Conservation (phyloP, 2,888 invertebrate genomes). For the Dysmachus trigonus region DNA sequence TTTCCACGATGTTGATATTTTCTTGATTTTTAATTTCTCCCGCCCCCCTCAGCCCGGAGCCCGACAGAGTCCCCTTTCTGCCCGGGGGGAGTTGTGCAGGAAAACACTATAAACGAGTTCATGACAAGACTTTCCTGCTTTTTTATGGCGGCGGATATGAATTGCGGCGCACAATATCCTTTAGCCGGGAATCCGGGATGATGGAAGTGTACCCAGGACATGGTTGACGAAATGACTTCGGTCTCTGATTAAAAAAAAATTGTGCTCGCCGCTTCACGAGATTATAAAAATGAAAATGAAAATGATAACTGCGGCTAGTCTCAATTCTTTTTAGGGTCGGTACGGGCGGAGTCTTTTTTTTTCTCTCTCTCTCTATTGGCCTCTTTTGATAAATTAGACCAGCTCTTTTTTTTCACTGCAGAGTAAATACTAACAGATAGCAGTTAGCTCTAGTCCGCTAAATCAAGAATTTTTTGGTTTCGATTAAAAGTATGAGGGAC, state of each 20-base stretch:
- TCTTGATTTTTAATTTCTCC: constrained; percentile 23
- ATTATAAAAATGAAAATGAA: not conserved
- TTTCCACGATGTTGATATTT: not conserved
- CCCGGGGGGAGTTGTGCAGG: not conserved
- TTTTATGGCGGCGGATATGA: not conserved
- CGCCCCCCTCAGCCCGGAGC: not conserved
- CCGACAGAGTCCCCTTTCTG: not conserved
- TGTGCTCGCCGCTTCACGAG: not conserved
- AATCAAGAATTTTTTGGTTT: not conserved
- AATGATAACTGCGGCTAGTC: not conserved
- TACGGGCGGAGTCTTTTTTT: not conserved
- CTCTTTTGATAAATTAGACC: not conserved
- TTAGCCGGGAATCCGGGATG: not conserved
- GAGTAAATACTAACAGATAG: not conserved
- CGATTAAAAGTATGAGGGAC: not conserved
- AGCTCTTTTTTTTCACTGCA: not conserved
- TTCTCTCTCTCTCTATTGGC: not conserved
- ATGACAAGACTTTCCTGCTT: constrained; percentile 6
- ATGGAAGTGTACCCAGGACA: constrained; percentile 1
- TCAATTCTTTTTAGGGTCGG: not conserved
- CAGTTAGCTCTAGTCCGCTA: not conserved
- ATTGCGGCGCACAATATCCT: not conserved
- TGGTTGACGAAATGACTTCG: not conserved
- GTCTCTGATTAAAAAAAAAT: not conserved
- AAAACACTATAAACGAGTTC: constrained; percentile 17